These are phyloP conservation scores for Megamerina dolium DNA, from an alignment of 2,888 invertebrate genomes.

Conservation along the genomic window DNA sequence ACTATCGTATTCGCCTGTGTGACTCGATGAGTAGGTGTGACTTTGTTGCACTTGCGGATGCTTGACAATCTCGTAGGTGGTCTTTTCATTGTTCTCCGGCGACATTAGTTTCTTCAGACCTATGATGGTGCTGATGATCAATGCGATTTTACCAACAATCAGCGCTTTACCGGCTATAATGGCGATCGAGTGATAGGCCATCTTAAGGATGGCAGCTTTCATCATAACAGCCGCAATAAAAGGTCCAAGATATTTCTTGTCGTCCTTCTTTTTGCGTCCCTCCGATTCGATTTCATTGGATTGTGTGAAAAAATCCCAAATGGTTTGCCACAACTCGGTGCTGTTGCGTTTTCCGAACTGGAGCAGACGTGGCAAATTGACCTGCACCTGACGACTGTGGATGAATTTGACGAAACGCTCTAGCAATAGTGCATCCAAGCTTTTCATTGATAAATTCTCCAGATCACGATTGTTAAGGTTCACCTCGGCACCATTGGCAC, in stretches of 20 bases:
- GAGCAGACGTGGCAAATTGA: conserved; percentile 51
- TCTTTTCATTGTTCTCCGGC: conserved; percentile 66
- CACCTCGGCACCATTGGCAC: conserved; percentile 38
- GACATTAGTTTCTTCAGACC: conserved; percentile 74
- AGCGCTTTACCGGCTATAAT: conserved; percentile 75
- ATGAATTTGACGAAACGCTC: conserved; percentile 56
- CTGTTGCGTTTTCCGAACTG: conserved; percentile 51
- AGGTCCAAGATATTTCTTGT: conserved; percentile 59
- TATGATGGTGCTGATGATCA: conserved; percentile 71
- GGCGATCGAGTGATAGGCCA: conserved; percentile 70
- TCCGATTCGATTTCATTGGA: conserved; percentile 45
- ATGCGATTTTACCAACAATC: conserved; percentile 76
- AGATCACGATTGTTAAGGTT: conserved; percentile 56
- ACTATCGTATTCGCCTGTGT: conserved; percentile 59
- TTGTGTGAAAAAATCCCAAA: conserved; percentile 46
- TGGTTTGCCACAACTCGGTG: conserved; percentile 35
- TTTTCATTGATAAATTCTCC: conserved; percentile 56
- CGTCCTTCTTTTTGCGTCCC: conserved; percentile 56
- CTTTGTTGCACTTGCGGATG: conserved; percentile 76
- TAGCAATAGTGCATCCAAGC: conserved; percentile 57
- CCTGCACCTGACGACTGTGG: conserved; percentile 56
- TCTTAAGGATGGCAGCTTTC: conserved; percentile 66
- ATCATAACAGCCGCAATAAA: conserved; percentile 64
- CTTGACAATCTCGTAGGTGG: conserved; percentile 79
- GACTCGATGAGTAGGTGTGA: conserved; percentile 65